Conservation (phyloP, 2,113 vertebrate species). For the Bettongia penicillata region DNA sequence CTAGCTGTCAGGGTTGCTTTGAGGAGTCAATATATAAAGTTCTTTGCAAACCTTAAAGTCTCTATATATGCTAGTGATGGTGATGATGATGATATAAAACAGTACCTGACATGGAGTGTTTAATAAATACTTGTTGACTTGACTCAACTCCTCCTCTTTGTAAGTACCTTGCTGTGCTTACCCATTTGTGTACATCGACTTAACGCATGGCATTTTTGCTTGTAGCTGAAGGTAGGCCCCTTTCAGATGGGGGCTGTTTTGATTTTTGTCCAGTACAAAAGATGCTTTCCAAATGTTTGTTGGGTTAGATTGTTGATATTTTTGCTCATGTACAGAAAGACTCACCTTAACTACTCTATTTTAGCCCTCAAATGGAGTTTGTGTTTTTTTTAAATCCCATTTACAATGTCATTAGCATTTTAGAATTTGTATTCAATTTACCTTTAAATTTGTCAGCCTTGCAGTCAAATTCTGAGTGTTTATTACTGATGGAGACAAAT, state of each 20-base stretch:
- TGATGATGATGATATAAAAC: background rate
- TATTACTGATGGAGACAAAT: background rate
- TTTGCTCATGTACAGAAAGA: background rate
- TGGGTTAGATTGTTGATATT: background rate
- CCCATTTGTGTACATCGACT: background rate
- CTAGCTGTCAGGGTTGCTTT: background rate
- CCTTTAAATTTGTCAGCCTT: constrained; percentile 11
- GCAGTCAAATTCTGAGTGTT: constrained; percentile 6
- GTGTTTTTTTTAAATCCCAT: constrained; percentile 1
- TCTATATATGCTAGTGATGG: background rate
- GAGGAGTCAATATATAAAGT: background rate
- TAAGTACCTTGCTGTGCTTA: background rate
- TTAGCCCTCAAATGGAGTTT: constrained; percentile 26
- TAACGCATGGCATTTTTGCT: background rate
- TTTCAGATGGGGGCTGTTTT: background rate
- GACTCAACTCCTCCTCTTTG: background rate
- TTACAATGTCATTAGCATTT: background rate
- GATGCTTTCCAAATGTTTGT: background rate
- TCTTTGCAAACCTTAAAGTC: background rate
- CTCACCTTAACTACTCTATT: background rate
- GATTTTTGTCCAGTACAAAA: background rate
- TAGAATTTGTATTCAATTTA: background rate
- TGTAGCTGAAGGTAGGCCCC: background rate
- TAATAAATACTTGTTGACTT: background rate
- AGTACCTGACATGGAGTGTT: background rate